Evolutionary conservation across 2,113 vertebrate genomes (phyloP).

Genomic region (Hirundichthys speculiger): DNA sequence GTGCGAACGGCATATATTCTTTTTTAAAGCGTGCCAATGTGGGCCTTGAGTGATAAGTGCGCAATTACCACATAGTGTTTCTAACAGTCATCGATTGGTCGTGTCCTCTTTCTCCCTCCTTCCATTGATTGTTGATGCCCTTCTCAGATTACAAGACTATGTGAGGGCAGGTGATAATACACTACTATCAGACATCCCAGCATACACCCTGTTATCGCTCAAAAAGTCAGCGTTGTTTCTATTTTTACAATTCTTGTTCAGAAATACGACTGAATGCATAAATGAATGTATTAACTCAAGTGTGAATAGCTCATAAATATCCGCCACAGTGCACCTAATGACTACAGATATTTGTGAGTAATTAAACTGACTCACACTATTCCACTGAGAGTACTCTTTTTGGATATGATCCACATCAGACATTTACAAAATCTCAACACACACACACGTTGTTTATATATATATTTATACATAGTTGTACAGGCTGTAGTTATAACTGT

Average conservation of each 20-base stretch:
- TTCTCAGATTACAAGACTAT: constrained; percentile 66
- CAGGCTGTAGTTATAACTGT: too few relatives aligned
- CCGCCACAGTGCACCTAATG: not conserved
- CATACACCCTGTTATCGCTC: constrained; percentile 5
- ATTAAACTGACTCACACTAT: constrained; percentile 10
- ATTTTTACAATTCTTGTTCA: not conserved
- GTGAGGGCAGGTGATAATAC: constrained; percentile 66
- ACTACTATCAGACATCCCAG: constrained; percentile 27
- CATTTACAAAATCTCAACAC: not conserved
- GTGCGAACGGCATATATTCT: too few relatives aligned
- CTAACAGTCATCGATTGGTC: constrained; percentile 68
- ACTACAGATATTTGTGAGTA: constrained; percentile 9
- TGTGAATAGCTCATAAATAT: constrained; percentile 3
- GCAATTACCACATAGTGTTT: constrained; percentile 65
- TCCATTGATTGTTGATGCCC: constrained; percentile 71
- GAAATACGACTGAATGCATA: constrained; percentile 1
- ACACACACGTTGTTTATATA: not conserved
- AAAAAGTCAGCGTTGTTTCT: not conserved
- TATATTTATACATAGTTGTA: too few relatives aligned
- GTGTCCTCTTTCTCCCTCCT: constrained; percentile 65
- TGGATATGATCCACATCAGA: constrained; percentile 21
- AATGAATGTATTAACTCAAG: not conserved
- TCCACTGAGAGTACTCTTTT: constrained; percentile 6
- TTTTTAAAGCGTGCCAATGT: too few relatives aligned
- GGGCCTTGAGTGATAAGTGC: constrained; percentile 58